phyloP scores from a whole-genome alignment of 1,140 invertebrate species.

The Drosophila asahinai region DNA sequence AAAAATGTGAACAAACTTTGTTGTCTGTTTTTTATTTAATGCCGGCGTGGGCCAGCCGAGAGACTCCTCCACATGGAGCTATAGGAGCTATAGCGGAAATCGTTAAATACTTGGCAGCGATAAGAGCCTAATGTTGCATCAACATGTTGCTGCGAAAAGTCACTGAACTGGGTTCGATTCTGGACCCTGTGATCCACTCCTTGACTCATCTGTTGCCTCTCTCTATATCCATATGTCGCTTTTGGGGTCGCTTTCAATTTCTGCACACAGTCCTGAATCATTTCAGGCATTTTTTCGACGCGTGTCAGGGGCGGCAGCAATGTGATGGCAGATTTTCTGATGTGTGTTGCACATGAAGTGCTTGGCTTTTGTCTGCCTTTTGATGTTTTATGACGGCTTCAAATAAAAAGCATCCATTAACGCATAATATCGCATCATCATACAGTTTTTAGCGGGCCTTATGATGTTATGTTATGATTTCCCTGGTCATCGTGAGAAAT shows the following conservation, averaged over 20 bases:
- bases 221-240: constrained; percentile 16
- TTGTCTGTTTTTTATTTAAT: constrained; percentile 20
- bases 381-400: constrained; percentile 62
- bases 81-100: constrained; percentile 61
- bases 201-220: constrained; percentile 52
- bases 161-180: constrained; percentile 75
- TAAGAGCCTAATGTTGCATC: constrained; percentile 64
- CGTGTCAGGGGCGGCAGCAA: constrained; percentile 41
- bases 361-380: constrained; percentile 49
- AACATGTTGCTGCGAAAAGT: constrained; percentile 67
- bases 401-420: constrained; percentile 72
- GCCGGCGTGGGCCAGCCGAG: constrained; percentile 55
- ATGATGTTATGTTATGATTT: constrained; percentile 20
- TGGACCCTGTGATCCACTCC: constrained; percentile 47
- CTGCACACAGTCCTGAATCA: constrained; percentile 67
- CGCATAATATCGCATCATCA: constrained; percentile 30
- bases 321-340: constrained; percentile 1
- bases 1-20: constrained; percentile 20
- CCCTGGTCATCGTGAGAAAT: constrained; percentile 56
- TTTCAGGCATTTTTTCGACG: constrained; percentile 39
- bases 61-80: constrained; percentile 48
- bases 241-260: constrained; percentile 68
- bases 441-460: constrained; percentile 35
- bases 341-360: constrained; percentile 12
- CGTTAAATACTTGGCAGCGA: constrained; percentile 65